Conservation (phyloP, 2,113 vertebrate genomes). For the Lampris megalopsis region DNA sequence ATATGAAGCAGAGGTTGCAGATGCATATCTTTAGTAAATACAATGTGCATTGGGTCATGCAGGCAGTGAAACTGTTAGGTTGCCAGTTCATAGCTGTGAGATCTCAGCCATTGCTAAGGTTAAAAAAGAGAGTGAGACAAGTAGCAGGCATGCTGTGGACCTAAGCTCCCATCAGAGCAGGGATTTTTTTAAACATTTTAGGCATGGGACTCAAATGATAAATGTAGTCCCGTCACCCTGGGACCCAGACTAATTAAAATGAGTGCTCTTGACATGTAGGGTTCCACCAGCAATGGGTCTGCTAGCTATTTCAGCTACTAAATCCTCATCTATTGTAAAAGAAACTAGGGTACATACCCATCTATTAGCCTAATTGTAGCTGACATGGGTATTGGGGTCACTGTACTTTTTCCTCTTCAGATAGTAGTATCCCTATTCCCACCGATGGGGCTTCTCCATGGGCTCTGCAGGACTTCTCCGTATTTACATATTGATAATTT, state of each 20-base stretch:
- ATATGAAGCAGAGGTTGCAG: too few species aligned
- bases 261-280: conserved; percentile 54
- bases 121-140: too few species aligned
- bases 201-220: conserved; percentile 53
- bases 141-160: conserved; percentile 3
- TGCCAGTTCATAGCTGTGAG: too few species aligned
- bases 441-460: too few species aligned
- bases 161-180: conserved; percentile 34
- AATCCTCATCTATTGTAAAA: conserved; percentile 43
- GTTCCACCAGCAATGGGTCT: conserved; percentile 39
- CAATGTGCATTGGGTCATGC: too few species aligned
- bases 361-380: conserved; percentile 35
- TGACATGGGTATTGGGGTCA: conserved; percentile 12
- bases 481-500: conserved; percentile 39
- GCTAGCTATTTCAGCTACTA: conserved; percentile 55
- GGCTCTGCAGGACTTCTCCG: not conserved
- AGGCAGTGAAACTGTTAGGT: too few species aligned
- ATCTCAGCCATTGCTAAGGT: too few species aligned
- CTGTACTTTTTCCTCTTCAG: not conserved
- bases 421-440: not conserved
- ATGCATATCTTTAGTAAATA: too few species aligned
- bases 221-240: conserved; percentile 59
- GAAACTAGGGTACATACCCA: conserved; percentile 22
- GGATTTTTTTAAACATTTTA: conserved; percentile 39
- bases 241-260: conserved; percentile 69